Evolutionary conservation across 1,140 invertebrate species (phyloP).

Genomic region (Bemisia tabaci): DNA sequence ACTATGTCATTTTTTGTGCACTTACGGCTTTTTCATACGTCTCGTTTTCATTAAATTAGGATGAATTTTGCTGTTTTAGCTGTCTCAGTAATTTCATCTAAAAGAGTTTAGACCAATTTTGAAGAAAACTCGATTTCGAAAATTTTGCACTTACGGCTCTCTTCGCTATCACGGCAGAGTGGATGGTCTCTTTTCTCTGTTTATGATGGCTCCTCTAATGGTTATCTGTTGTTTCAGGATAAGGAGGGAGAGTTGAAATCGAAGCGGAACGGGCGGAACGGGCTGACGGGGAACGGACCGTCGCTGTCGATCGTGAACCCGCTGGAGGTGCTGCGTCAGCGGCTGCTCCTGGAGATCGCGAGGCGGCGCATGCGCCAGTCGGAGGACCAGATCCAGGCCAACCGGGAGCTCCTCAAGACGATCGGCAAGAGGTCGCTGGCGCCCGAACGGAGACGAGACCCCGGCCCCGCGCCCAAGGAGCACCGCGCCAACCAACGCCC

Average conservation of each 20-base stretch:
- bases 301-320: slow-evolving; percentile 64
- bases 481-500: background rate
- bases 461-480: background rate
- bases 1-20: no score
- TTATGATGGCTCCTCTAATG: no score
- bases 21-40: no score
- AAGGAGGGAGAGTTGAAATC: background rate
- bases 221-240: no score
- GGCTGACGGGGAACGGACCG: slow-evolving; percentile 30
- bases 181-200: no score
- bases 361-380: slow-evolving; percentile 51
- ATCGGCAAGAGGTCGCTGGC: slow-evolving; percentile 17
- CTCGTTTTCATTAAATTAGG: no score
- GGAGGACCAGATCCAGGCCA: slow-evolving; percentile 39
- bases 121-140: no score
- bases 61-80: no score
- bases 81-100: no score
- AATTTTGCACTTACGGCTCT: no score
- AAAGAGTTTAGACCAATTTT: no score
- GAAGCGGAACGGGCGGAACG: slow-evolving; percentile 10
- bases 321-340: slow-evolving; percentile 57
- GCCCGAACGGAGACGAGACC: background rate
- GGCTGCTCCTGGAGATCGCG: slow-evolving; percentile 55
- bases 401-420: slow-evolving; percentile 19
- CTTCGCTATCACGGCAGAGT: no score